Conservation (phyloP, 30 jellyfish, hydroid and myxozoan genomes). For the Aurelia aurita region DNA sequence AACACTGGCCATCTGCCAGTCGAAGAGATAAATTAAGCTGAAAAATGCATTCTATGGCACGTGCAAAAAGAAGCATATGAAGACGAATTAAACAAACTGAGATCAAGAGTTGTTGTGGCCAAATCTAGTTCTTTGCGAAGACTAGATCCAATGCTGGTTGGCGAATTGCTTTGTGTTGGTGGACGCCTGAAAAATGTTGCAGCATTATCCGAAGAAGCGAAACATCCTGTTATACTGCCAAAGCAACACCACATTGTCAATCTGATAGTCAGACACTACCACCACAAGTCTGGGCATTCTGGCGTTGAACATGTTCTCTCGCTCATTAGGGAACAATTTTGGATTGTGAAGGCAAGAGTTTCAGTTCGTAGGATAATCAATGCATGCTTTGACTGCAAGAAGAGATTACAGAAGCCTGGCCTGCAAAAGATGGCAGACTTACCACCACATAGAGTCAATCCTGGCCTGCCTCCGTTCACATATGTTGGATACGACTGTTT, state of each 20-base stretch:
- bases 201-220: neutral
- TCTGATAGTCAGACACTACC: conserved; percentile 16
- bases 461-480: conserved; percentile 62
- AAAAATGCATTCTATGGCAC: neutral
- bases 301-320: conserved; percentile 31
- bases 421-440: conserved; percentile 60
- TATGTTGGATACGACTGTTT: conserved; percentile 60
- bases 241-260: conserved; percentile 27
- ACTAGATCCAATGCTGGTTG: neutral
- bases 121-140: neutral
- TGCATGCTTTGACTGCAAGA: conserved; percentile 38
- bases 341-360: conserved; percentile 48
- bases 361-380: conserved; percentile 20
- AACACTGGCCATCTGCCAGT: neutral
- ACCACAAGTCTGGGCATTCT: conserved; percentile 7
- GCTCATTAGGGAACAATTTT: conserved; percentile 35
- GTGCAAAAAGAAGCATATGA: neutral
- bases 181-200: conserved; percentile 14
- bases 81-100: neutral
- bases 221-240: conserved; percentile 41
- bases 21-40: neutral
- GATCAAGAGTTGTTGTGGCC: neutral
- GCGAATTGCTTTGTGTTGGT: conserved; percentile 1
- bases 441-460: conserved; percentile 48
- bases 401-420: conserved; percentile 20